phyloP scores from a whole-genome alignment of 2,888 invertebrate genomes.

The Drosophila cognata region DNA sequence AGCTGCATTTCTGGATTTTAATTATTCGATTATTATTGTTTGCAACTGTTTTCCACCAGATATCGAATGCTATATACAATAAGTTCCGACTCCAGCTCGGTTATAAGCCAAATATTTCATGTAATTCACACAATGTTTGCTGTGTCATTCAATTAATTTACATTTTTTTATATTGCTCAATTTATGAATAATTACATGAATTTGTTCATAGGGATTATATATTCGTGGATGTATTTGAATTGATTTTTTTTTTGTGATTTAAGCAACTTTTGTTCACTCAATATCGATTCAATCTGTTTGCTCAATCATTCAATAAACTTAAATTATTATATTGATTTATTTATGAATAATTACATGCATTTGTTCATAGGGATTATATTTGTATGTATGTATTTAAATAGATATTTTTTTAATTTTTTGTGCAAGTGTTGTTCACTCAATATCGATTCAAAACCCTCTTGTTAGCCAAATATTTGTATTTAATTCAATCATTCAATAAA shows the following conservation, averaged over 20 bases:
- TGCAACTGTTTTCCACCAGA: neutral
- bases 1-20: neutral
- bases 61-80: neutral
- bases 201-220: neutral
- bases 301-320: neutral
- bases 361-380: neutral
- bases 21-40: neutral
- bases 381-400: neutral
- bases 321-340: neutral
- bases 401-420: neutral
- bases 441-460: no score
- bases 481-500: neutral
- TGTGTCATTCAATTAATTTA: neutral
- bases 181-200: neutral
- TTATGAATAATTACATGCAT: neutral
- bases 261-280: neutral
- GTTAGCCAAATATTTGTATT: neutral
- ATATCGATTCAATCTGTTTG: neutral
- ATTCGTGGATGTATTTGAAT: neutral
- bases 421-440: neutral
- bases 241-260: neutral
- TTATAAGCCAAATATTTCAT: neutral
- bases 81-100: neutral
- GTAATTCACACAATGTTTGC: neutral
- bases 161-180: neutral